A percentile compares a stretch with the other conserved stretches of the same genome.
These are phyloP conservation scores for Delphinus delphis DNA, from an alignment of 2,113 vertebrate genomes.

Conservation along the genomic window DNA sequence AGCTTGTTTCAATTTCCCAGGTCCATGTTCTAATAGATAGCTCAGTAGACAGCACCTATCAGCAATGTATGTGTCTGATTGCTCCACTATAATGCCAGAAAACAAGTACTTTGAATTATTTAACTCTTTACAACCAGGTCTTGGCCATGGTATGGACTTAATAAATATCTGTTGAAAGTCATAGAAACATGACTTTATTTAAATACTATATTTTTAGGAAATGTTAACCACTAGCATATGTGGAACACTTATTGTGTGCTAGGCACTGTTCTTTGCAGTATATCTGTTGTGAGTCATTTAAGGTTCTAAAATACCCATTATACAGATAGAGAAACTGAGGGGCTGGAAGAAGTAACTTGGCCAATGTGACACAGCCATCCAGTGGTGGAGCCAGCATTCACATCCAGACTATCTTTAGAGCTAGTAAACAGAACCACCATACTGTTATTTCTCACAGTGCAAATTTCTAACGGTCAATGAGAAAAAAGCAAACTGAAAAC, in stretches of 20 bases:
- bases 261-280: neutral
- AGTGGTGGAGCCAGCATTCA: neutral
- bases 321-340: neutral
- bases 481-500: neutral
- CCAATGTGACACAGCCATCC: neutral
- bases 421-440: neutral
- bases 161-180: neutral
- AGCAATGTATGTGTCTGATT: neutral
- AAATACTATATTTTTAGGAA: neutral
- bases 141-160: neutral
- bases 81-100: neutral
- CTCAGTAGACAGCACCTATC: neutral
- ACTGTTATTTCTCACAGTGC: fast-evolving
- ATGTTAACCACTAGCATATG: neutral
- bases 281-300: neutral
- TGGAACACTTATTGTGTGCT: neutral
- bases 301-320: neutral
- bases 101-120: neutral
- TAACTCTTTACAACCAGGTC: neutral
- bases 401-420: neutral
- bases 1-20: neutral
- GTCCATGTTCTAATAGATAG: neutral
- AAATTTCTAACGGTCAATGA: neutral
- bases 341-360: neutral
- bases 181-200: neutral